Conservation (phyloP, 2,113 vertebrate species). For the Phylloscopus trochiloides region DNA sequence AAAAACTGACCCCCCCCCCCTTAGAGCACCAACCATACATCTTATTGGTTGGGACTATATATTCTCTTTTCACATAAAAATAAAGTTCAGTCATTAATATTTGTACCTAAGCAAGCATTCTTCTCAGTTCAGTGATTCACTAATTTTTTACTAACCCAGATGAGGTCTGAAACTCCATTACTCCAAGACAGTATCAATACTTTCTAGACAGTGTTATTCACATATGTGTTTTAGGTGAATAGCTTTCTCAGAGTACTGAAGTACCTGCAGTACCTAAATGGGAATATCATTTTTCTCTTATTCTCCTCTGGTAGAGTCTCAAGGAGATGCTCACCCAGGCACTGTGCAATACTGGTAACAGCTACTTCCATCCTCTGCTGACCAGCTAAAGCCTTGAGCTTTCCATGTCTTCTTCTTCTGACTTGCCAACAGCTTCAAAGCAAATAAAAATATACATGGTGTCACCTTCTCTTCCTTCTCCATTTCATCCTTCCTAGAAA, state of each 20-base stretch:
- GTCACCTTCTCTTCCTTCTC: background rate
- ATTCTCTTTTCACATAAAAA: background rate
- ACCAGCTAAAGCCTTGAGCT: background rate
- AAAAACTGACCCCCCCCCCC: background rate
- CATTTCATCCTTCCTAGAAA: background rate
- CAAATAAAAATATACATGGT: background rate
- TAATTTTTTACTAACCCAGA: background rate
- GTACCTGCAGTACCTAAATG: background rate
- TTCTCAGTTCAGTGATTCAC: background rate
- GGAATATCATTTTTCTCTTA: background rate
- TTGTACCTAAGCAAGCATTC: background rate
- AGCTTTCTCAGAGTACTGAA: background rate
- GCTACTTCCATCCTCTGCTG: background rate
- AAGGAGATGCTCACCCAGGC: background rate
- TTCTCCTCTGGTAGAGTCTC: background rate
- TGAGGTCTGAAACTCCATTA: background rate
- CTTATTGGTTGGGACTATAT: background rate
- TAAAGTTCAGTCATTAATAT: background rate
- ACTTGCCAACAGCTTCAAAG: background rate
- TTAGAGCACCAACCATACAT: background rate
- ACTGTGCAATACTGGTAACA: background rate
- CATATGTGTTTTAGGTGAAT: background rate
- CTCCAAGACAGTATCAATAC: background rate
- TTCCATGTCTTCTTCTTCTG: background rate
- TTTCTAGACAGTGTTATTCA: background rate